A percentile compares a stretch with the other conserved stretches of the same genome.
These are phyloP conservation scores for Drosophila takahashii DNA, from an alignment of 1,140 invertebrate species.

Conservation along the genomic window DNA sequence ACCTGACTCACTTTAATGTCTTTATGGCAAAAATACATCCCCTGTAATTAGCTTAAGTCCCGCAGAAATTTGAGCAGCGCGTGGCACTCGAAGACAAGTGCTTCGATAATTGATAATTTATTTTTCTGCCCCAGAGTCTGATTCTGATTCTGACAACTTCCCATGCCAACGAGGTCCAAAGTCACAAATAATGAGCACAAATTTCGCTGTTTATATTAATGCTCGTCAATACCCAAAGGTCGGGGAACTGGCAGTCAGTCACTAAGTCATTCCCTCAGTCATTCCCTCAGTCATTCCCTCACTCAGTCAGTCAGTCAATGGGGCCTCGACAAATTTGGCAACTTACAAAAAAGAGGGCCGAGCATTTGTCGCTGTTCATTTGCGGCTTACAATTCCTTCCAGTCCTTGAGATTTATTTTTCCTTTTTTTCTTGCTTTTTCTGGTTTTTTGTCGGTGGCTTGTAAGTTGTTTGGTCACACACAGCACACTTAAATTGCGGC, in stretches of 20 bases:
- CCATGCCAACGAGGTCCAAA: slow-evolving; percentile 55
- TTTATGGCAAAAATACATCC: background rate
- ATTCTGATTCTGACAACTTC: slow-evolving; percentile 16
- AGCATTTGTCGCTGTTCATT: slow-evolving; percentile 57
- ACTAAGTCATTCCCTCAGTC: slow-evolving; percentile 31
- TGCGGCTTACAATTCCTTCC: slow-evolving; percentile 43
- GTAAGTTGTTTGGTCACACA: slow-evolving; percentile 45
- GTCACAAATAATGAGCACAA: slow-evolving; percentile 65
- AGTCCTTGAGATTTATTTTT: slow-evolving; percentile 20
- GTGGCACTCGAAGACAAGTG: slow-evolving; percentile 34
- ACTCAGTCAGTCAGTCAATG: slow-evolving; percentile 22
- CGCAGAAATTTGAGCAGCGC: background rate
- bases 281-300: slow-evolving; percentile 14
- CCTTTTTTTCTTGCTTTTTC: slow-evolving; percentile 6
- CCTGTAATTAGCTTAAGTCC: slow-evolving; percentile 15
- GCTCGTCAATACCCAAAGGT: slow-evolving; percentile 49
- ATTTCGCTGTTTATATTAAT: slow-evolving; percentile 65
- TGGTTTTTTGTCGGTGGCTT: slow-evolving; percentile 8
- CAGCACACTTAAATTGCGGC: slow-evolving; percentile 53
- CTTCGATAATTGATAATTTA: slow-evolving; percentile 49
- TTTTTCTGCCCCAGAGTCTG: slow-evolving; percentile 6
- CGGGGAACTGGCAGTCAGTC: slow-evolving; percentile 21
- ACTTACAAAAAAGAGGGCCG: slow-evolving; percentile 53
- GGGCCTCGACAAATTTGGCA: slow-evolving; percentile 43
- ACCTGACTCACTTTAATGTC: background rate